Evolutionary conservation across 2,797 vertebrate genomes (phyloP).

Genomic region (Chaenodraco wilsoni): DNA sequence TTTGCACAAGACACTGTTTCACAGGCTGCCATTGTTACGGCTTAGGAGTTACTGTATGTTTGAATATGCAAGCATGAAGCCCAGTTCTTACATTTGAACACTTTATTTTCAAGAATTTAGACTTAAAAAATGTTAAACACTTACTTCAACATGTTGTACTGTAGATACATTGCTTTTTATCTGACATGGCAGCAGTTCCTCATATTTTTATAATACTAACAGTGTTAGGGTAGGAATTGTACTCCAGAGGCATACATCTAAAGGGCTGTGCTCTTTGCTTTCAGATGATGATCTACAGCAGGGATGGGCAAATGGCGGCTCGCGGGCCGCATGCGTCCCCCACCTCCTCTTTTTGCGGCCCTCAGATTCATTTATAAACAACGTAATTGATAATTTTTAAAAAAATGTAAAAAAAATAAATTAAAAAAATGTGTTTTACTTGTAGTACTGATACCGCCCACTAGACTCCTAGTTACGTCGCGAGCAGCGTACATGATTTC

Average conservation of each 20-base stretch:
- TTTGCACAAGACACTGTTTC: not conserved
- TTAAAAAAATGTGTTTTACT: no score
- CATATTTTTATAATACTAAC: constrained; percentile 34
- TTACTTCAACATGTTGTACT: not conserved
- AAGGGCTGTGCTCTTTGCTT: constrained; percentile 18
- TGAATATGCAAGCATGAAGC: not conserved
- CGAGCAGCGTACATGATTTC: no score
- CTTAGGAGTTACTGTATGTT: not conserved
- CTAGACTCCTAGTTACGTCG: no score
- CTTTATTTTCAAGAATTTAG: not conserved
- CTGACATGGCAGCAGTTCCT: constrained; percentile 22
- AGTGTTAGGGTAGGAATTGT: constrained; percentile 17
- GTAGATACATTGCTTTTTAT: constrained; percentile 3
- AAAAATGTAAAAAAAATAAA: no score
- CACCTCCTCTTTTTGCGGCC: no score
- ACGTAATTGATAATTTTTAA: no score
- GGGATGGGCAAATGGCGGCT: no score
- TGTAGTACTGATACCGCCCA: no score
- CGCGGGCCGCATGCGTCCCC: no score
- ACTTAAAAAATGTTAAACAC: not conserved
- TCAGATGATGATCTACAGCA: constrained; percentile 37
- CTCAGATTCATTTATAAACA: no score
- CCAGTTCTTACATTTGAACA: not conserved
- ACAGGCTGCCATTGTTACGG: not conserved
- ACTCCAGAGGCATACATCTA: constrained; percentile 40